A percentile compares a stretch with the other conserved stretches of the same genome.
These are phyloP conservation scores for Peromyscus attwateri DNA, from an alignment of 2,797 vertebrate species.

Conservation along the genomic window DNA sequence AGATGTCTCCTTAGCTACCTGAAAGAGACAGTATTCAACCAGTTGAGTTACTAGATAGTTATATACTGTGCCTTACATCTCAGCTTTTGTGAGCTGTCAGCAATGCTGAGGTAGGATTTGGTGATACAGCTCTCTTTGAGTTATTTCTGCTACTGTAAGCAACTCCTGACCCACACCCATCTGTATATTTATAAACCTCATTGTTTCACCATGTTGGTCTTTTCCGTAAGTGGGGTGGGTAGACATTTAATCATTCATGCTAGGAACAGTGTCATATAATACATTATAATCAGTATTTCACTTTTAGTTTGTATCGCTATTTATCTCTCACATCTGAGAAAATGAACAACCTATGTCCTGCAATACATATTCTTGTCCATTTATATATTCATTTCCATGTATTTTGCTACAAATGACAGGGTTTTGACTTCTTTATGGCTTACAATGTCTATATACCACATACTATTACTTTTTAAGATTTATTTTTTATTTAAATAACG, in stretches of 20 bases:
- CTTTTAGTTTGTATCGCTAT: not conserved
- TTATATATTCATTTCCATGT: not conserved
- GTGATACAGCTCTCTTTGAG: not conserved
- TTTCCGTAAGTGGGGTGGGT: not conserved
- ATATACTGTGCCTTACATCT: not conserved
- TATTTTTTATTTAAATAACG: not conserved
- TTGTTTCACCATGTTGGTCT: too few species aligned
- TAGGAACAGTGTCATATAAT: not conserved
- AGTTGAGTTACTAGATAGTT: not conserved
- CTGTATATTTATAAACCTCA: too few species aligned
- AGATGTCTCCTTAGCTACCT: not conserved
- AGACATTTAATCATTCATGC: not conserved
- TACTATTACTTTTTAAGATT: not conserved
- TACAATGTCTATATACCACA: not conserved
- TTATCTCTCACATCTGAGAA: not conserved
- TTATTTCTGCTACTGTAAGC: too few species aligned
- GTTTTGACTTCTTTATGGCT: not conserved
- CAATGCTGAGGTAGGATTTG: not conserved
- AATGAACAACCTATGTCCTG: not conserved
- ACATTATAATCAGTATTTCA: not conserved
- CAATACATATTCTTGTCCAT: too few species aligned
- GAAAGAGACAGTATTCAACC: not conserved
- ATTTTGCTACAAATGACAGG: not conserved
- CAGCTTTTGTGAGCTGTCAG: not conserved
- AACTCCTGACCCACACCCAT: too few species aligned